Evolutionary conservation across 2,113 vertebrate species (phyloP), one percentile per base, ranked within the genome.

Genomic region (Toxotes jaculatrix): DNA sequence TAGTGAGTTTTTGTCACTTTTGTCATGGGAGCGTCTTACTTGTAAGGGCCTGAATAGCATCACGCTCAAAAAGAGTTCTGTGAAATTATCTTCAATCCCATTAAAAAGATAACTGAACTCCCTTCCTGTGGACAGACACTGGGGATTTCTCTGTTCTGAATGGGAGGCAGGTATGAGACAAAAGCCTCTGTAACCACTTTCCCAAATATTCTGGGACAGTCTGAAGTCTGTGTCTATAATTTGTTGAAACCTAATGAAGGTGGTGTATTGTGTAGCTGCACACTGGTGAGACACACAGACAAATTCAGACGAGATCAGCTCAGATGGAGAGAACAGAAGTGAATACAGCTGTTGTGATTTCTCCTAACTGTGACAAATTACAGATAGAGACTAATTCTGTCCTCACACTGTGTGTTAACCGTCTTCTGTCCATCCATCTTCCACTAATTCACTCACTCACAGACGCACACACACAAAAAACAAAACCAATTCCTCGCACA

Each of bases 321-420:
- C 74, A 80, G 65, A 84, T 61, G 77, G 74, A 57, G 78, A 55
- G 51, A 76, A 23, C 72, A 88, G 79, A 75, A 72, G 77, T 68
- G 61, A 62, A 64, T 64, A 17, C 72, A 87, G 85, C 77, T 75
- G 81, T 65, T 76, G 51, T 64, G 57, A 80, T 64, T 79, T 61
- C n/a, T 63, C 47, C 36, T 27, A 36, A 70, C 59, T 14, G 53
- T 74, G 71, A 83, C 43, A 74, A 83, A 81, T 77, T 80, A 82
- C 51, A 47, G 40, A 78, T 40, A 10, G 31, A 56, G 40, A 47
- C 38, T 17, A 61, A 74, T 64, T 68, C 56, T 62, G 55, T 43
- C 42, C 60, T 68, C 40, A 11, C 3, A 47, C 36, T 34, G 61
- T 61, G 45, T 53, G 38, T 72, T 79, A 72, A 83, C 19, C 14